These are phyloP conservation scores for Lepetodrilus schrolli DNA, from an alignment of 2,888 invertebrate species.

Conservation along the genomic window DNA sequence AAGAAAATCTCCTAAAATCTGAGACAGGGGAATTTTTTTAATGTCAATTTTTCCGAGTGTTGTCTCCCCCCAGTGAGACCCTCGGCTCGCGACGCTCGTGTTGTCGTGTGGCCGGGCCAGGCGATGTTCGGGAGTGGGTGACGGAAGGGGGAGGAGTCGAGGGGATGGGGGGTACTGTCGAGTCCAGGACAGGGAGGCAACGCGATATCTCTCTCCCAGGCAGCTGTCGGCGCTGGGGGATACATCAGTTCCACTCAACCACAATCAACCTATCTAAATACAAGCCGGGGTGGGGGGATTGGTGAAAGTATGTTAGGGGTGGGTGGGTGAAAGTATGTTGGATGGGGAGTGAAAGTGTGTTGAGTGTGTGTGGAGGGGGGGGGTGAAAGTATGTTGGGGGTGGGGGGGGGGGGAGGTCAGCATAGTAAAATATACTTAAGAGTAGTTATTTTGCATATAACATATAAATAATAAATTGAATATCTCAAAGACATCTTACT, in stretches of 20 bases:
- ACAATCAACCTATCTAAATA: background rate
- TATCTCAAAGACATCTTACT: too few relatives aligned
- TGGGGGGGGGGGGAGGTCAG: background rate
- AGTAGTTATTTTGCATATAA: too few relatives aligned
- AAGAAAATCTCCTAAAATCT: too few relatives aligned
- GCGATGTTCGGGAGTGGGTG: background rate
- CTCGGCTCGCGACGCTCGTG: constrained; percentile 14
- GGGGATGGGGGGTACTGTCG: too few relatives aligned
- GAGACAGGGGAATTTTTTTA: too few relatives aligned
- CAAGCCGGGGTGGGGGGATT: constrained; percentile 1
- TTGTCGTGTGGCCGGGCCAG: constrained; percentile 14
- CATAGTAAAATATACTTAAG: background rate
- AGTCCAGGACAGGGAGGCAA: constrained; percentile 6
- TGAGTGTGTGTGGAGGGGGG: too few relatives aligned
- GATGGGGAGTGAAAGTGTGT: background rate
- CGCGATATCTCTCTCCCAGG: background rate
- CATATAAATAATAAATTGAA: too few relatives aligned
- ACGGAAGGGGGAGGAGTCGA: too few relatives aligned
- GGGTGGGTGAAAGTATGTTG: background rate
- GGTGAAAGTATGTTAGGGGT: background rate
- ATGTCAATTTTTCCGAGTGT: too few relatives aligned
- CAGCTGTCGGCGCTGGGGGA: constrained; percentile 24
- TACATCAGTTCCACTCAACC: background rate
- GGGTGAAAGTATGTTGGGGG: background rate
- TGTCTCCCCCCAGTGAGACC: background rate